Base-by-base conservation (phyloP, 2,113 vertebrate species). In the Pitta sordida region DNA sequence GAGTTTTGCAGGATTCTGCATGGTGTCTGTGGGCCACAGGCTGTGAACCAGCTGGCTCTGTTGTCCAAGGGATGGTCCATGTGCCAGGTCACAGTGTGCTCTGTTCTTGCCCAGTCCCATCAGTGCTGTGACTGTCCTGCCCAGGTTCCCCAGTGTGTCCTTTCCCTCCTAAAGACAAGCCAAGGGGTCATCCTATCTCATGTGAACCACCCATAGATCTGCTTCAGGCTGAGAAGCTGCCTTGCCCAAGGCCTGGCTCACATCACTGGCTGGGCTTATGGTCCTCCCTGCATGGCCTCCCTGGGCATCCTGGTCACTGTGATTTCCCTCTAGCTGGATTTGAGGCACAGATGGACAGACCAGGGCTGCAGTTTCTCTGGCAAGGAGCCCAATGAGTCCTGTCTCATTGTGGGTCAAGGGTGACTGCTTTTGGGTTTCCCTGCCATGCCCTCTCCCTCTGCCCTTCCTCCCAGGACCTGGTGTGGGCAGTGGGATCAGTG, bases 91-190 rank as follows among this genome's bases (percentile, higher is more conserved):
- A 16, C 1, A 3, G 51, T 39, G 51, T 39, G 26, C 27, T 69
- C 29, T 59, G 52, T 26, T 90, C 79, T n/a, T 49, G 48, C 49
- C 27, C 0, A 0, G 44, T 48, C 21, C n/a, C 36, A n/a, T 67
- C 67, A 49, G 37, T 21, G 11, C 43, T 11, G 3, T 30, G 29
- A 12, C 26, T 32, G 36, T 39, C 65, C 49, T 62, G 29, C 13
- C 30, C 52, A 71, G 30, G 36, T 27, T 30, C 27, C 23, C 19
- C 39, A 29, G 20, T 0, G 0, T 4, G 6, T 79, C 46, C 52
- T 44, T 34, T 64, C 32, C 6, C 44, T 64, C 49, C 14, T n/a
- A 37, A 43, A 76, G 24, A 32, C 51, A 68, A 71, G 34, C 20
- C 29, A 53, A 79, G 68, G 60, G 56, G 8, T 29, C 79, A 49